Evolutionary conservation across 1,140 invertebrate genomes (phyloP).

Genomic region (Sycobia sp.): DNA sequence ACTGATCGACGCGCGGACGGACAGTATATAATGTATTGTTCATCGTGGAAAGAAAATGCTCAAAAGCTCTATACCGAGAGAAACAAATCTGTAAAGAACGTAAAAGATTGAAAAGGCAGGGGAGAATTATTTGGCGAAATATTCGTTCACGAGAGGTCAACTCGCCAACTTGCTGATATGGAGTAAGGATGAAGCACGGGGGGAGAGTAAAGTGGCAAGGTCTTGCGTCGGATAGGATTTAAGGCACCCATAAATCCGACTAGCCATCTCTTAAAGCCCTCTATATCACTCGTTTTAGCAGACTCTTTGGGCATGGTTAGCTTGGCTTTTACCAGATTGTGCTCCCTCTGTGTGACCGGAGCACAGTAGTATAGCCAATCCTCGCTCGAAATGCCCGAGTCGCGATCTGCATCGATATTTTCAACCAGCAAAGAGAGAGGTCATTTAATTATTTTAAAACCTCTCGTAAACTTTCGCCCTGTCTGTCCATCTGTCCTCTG

Average conservation of each 20-base stretch:
- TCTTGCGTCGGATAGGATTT: constrained; percentile 41
- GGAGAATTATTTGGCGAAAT: not conserved
- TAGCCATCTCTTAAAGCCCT: constrained; percentile 46
- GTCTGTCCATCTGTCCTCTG: too few relatives aligned
- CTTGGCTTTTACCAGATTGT: constrained; percentile 53
- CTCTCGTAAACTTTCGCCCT: not conserved
- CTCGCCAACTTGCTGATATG: not conserved
- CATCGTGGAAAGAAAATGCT: too few relatives aligned
- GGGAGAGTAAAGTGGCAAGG: constrained; percentile 19
- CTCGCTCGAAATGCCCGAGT: not conserved
- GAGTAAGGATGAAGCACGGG: not conserved
- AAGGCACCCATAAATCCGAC: constrained; percentile 53
- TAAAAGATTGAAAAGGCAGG: not conserved
- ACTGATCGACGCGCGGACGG: not conserved
- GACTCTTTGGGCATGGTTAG: constrained; percentile 36
- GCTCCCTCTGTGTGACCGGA: constrained; percentile 29
- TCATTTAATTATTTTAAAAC: constrained; percentile 18
- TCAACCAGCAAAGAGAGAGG: not conserved
- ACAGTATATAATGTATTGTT: too few relatives aligned
- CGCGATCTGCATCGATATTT: constrained; percentile 9
- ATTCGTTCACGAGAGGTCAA: not conserved
- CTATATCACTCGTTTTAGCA: too few relatives aligned
- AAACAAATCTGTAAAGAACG: not conserved
- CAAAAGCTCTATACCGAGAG: too few relatives aligned
- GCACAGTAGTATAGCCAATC: too few relatives aligned